Evolutionary conservation across 2,888 invertebrate species (phyloP).

Genomic region (Belgica antarctica): DNA sequence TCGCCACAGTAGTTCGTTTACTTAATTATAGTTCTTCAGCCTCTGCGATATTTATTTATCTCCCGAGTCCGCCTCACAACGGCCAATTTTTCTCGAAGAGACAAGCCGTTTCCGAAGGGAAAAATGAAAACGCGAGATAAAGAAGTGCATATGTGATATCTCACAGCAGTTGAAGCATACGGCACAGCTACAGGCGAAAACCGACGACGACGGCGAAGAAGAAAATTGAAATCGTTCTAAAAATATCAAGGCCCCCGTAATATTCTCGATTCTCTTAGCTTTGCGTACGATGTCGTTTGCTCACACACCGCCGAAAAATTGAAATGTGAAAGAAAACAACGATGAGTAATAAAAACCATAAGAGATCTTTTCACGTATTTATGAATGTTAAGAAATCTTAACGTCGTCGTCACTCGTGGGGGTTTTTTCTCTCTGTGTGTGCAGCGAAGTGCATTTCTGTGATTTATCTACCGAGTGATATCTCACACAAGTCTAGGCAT

Average conservation of each 20-base stretch:
- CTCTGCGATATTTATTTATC: background rate
- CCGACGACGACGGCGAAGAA: no score
- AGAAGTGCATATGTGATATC: slow-evolving; percentile 42
- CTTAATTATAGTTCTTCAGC: slow-evolving; percentile 29
- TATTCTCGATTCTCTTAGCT: background rate
- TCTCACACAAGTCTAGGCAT: background rate
- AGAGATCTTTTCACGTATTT: background rate
- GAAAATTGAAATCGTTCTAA: slow-evolving; percentile 34
- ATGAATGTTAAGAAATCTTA: slow-evolving; percentile 20
- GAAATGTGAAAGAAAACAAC: background rate
- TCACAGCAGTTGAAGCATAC: slow-evolving; percentile 36
- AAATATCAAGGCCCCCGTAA: slow-evolving; percentile 42
- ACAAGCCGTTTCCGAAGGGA: background rate
- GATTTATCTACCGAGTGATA: slow-evolving; percentile 32
- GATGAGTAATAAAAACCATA: slow-evolving; percentile 32
- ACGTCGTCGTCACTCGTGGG: background rate
- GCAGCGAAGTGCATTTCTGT: slow-evolving; percentile 31
- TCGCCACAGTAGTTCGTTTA: slow-evolving; percentile 29
- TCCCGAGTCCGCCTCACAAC: background rate
- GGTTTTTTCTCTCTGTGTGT: no score
- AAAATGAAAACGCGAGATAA: slow-evolving; percentile 27
- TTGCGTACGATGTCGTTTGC: slow-evolving; percentile 3
- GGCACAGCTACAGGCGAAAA: slow-evolving; percentile 34
- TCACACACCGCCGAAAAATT: slow-evolving; percentile 1
- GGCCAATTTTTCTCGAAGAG: background rate